phyloP scores from a whole-genome alignment of 2,888 invertebrate genomes.

The Elegia similella region DNA sequence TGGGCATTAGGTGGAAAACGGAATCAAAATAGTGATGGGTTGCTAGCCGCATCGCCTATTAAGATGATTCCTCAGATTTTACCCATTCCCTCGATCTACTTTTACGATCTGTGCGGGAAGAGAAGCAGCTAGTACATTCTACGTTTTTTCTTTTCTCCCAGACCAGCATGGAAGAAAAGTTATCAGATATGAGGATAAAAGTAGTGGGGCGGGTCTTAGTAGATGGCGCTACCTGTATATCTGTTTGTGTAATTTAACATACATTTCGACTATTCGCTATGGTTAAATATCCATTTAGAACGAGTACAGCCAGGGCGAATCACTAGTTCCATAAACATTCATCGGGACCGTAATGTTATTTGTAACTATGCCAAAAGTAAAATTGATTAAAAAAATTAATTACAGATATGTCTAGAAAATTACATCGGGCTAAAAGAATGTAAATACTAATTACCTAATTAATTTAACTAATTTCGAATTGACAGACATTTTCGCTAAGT shows the following conservation, averaged over 20 bases:
- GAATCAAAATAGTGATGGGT: no score
- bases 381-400: constrained; percentile 39
- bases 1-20: no score
- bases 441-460: constrained; percentile 21
- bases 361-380: constrained; percentile 33
- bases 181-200: no score
- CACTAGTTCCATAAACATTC: constrained; percentile 2
- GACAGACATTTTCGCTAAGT: constrained; percentile 30
- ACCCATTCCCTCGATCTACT: no score
- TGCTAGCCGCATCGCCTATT: no score
- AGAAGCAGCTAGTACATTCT: no score
- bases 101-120: no score
- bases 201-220: no score
- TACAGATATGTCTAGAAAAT: constrained; percentile 23
- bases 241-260: background rate
- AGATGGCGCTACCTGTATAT: no score
- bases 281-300: background rate
- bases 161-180: no score
- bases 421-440: background rate
- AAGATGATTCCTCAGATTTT: no score
- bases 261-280: background rate
- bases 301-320: constrained; percentile 8
- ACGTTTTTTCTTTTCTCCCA: no score
- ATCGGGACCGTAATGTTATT: constrained; percentile 29
- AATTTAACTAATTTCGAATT: constrained; percentile 26